A percentile compares a stretch with the other conserved stretches of the same genome.
Evolutionary conservation across 2,888 invertebrate genomes (phyloP).

Genomic region (Sinhomidia bicolor): DNA sequence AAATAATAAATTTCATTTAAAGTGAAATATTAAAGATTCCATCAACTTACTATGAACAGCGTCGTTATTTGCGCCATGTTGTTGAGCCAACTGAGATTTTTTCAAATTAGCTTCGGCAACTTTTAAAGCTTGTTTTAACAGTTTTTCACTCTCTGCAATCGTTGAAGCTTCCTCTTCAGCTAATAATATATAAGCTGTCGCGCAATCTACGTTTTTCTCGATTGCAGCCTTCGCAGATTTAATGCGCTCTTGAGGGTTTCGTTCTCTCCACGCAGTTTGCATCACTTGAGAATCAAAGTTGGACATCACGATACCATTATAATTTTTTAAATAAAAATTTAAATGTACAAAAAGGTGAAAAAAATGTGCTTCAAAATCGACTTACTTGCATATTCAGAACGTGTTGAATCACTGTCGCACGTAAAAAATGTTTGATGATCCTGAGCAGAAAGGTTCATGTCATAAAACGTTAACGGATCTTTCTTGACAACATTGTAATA

Average conservation of each 20-base stretch:
- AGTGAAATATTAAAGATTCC: not conserved
- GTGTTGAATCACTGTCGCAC: conserved; percentile 93
- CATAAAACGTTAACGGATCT: conserved; percentile 98
- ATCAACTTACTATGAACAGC: conserved; percentile 85
- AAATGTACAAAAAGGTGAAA: too few relatives aligned
- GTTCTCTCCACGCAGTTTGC: conserved; percentile 98
- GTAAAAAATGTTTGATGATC: conserved; percentile 99
- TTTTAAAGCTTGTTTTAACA: conserved; percentile 91
- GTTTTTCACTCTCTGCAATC: conserved; percentile 92
- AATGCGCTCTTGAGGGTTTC: conserved; percentile 94
- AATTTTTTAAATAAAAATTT: too few relatives aligned
- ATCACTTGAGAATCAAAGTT: conserved; percentile 85
- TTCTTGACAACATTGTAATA: conserved; percentile 95
- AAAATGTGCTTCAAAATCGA: too few relatives aligned
- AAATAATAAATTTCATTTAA: not conserved
- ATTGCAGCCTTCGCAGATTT: conserved; percentile 95
- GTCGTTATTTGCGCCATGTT: conserved; percentile 89
- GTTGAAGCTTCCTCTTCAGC: conserved; percentile 98
- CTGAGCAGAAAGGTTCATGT: conserved; percentile 99
- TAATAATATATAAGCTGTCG: conserved; percentile 95
- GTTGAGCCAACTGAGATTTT: conserved; percentile 89
- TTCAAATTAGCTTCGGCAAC: conserved; percentile 91
- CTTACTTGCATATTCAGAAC: conserved; percentile 92
- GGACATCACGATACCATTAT: too few relatives aligned
- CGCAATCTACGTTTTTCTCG: conserved; percentile 94